Percentiles rank a stretch among this genome's conserved stretches.
phyloP scores from a whole-genome alignment of 2,888 invertebrate species.

The Drosophila emarginata region DNA sequence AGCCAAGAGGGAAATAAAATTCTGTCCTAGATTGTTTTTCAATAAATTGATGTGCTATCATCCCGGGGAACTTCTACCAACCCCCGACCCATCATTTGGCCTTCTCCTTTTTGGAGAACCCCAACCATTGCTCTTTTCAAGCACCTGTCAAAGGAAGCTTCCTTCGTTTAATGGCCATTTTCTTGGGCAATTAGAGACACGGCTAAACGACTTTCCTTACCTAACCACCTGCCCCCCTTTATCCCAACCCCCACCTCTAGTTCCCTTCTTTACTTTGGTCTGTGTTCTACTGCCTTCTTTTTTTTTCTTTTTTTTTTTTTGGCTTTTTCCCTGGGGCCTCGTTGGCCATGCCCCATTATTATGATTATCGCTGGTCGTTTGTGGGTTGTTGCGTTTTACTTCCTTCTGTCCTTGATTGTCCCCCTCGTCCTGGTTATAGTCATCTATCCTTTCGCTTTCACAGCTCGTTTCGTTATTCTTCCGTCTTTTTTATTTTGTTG shows the following conservation, averaged over 20 bases:
- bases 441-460: constrained; percentile 63
- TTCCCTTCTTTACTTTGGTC: background rate
- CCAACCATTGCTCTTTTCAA: constrained; percentile 9
- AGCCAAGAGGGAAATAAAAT: constrained; percentile 10
- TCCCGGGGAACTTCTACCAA: background rate
- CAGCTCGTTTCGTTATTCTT: constrained; percentile 59
- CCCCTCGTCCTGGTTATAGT: constrained; percentile 18
- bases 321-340: constrained; percentile 61
- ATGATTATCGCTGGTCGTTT: constrained; percentile 73
- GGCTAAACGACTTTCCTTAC: constrained; percentile 31
- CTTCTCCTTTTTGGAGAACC: background rate
- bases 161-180: constrained; percentile 22
- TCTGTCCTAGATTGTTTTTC: constrained; percentile 57
- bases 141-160: constrained; percentile 47
- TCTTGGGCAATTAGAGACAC: constrained; percentile 64
- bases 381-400: constrained; percentile 46
- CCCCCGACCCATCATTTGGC: constrained; percentile 1
- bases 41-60: constrained; percentile 60
- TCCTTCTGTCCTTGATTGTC: constrained; percentile 3
- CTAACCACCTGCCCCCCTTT: background rate
- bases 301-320: constrained; percentile 17
- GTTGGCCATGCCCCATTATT: constrained; percentile 67
- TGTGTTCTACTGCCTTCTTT: constrained; percentile 8
- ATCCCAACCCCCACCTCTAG: background rate
- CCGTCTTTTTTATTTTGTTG: constrained; percentile 43